phyloP scores from a whole-genome alignment of 2,797 vertebrate species.

The Gadopsis marmoratus region DNA sequence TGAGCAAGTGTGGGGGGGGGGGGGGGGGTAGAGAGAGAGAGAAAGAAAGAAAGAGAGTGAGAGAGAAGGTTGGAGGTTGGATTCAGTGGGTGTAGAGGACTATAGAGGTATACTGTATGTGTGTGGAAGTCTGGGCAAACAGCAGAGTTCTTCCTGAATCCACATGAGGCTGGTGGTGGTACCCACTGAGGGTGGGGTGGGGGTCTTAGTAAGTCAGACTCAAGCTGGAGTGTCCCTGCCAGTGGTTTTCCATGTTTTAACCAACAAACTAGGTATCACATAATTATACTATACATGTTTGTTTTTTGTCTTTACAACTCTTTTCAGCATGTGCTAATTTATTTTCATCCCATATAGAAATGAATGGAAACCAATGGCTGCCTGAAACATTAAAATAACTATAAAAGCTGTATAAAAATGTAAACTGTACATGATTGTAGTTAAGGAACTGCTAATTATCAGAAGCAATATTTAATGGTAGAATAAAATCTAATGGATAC shows the following conservation, averaged over 20 bases:
- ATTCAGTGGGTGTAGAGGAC: conserved; percentile 40
- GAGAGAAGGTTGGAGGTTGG: conserved; percentile 48
- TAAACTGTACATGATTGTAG: not conserved
- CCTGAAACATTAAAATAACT: not conserved
- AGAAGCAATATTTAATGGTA: not conserved
- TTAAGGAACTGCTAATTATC: not conserved
- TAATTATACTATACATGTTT: not conserved
- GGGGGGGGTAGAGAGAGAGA: conserved; percentile 43
- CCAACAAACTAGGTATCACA: not conserved
- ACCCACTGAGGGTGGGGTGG: conserved; percentile 19
- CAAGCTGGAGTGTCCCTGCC: not conserved
- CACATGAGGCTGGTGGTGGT: conserved; percentile 38
- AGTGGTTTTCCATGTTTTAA: not conserved
- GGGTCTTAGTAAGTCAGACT: conserved; percentile 36
- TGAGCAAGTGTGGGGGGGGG: conserved; percentile 59
- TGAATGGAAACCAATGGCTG: not conserved
- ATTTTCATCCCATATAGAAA: not conserved
- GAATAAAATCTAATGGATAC: not conserved
- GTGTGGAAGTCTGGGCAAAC: conserved; percentile 46
- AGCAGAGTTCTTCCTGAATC: conserved; percentile 50
- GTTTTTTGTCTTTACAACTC: not conserved
- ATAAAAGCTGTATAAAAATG: not conserved
- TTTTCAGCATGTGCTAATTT: not conserved
- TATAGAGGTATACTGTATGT: conserved; percentile 23
- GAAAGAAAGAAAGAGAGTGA: conserved; percentile 41